Evolutionary conservation across 2,888 invertebrate genomes (phyloP).

Genomic region (Galeopsomyia nigrocyanea): DNA sequence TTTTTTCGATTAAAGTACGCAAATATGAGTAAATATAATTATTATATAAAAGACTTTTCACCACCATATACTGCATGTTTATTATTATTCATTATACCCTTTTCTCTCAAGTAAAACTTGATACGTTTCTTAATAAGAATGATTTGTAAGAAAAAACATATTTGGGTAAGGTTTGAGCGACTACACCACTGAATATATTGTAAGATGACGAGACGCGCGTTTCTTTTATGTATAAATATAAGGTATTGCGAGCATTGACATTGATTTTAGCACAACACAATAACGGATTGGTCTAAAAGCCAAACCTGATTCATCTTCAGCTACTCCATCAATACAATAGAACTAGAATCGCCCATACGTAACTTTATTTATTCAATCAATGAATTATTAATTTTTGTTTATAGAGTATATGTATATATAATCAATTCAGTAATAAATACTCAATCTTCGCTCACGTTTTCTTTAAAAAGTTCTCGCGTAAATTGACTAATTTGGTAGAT

Average conservation of each 20-base stretch:
- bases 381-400: conserved; percentile 48
- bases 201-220: conserved; percentile 24
- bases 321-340: conserved; percentile 50
- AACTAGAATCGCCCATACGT: conserved; percentile 39
- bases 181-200: conserved; percentile 17
- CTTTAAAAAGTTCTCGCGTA: conserved; percentile 63
- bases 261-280: conserved; percentile 44
- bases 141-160: background rate
- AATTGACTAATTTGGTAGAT: conserved; percentile 66
- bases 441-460: conserved; percentile 45
- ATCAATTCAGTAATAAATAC: conserved; percentile 50
- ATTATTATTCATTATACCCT: conserved; percentile 17
- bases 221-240: conserved; percentile 15
- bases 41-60: conserved; percentile 32
- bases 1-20: conserved; percentile 4
- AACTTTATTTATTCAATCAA: conserved; percentile 27
- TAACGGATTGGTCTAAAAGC: conserved; percentile 25
- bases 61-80: conserved; percentile 13
- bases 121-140: background rate
- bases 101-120: background rate
- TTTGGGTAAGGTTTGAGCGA: conserved; percentile 14
- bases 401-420: conserved; percentile 49
- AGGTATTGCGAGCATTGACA: conserved; percentile 44
- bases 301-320: conserved; percentile 40
- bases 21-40: conserved; percentile 17